Conservation (phyloP, 2,113 vertebrate genomes). For the Fulica atra region DNA sequence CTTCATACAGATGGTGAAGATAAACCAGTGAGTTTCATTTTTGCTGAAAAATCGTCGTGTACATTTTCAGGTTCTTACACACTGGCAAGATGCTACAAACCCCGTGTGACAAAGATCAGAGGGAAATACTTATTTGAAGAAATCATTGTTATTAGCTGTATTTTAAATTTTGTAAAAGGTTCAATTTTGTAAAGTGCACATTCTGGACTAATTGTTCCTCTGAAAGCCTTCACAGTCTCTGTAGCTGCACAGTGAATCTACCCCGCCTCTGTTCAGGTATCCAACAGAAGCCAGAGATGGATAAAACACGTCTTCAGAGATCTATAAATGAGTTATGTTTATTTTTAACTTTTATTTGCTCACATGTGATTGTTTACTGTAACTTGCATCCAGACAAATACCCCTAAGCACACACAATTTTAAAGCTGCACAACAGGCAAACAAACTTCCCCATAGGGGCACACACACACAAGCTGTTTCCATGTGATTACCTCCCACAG, state of each 20-base stretch:
- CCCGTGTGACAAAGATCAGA: background rate
- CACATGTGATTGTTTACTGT: background rate
- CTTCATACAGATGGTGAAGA: background rate
- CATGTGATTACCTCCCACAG: rapidly evolving
- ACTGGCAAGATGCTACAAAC: background rate
- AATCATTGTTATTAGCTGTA: background rate
- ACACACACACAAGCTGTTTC: too few species aligned
- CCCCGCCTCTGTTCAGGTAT: background rate
- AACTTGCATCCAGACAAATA: background rate
- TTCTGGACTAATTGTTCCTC: background rate
- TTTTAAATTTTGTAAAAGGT: background rate
- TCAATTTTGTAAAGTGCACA: background rate
- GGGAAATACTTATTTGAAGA: background rate
- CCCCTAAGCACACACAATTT: background rate
- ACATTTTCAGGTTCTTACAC: background rate
- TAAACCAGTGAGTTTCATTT: background rate
- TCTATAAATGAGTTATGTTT: background rate
- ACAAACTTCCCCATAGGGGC: rapidly evolving
- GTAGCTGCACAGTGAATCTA: background rate
- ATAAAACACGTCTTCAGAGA: background rate
- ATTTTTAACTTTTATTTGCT: background rate
- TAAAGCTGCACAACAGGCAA: background rate
- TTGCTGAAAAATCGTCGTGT: background rate
- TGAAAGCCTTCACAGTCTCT: background rate
- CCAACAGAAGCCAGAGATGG: background rate